Evolutionary conservation across 23 tunicate genomes (phyloP), one percentile per base, ranked within the genome.

Genomic region (Halocynthia aurantium): DNA sequence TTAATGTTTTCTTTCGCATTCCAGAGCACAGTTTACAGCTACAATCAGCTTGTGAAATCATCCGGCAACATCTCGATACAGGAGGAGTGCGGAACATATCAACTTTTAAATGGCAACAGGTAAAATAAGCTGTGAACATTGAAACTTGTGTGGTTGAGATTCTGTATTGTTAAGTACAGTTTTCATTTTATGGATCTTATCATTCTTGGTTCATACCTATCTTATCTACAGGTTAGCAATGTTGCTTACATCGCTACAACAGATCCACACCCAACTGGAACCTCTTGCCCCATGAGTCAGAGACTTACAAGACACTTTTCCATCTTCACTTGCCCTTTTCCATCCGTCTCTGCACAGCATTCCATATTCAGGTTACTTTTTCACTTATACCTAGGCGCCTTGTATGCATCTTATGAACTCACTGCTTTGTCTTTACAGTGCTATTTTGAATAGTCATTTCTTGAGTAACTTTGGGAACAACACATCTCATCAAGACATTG

Each of bases 61-160:
- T 92, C 53, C 87, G 98, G 7, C 98, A 92, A 64, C 98, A 92
- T 70, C 70, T 86, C 20, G 92, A 92, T 52, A 85, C 73, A 10
- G 98, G 92, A 22, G 92, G 93, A 5, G 91, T 92, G 19, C 75
- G 88, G 44, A 92, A 92, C 70, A 90, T 90, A 44, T 17, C 49
- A 61, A 85, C 75, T 52, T 79, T 87, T 62, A 83, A 92, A 79
- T 86, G 88, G 88, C 93, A 92, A 61, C 96, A 89, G 80, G 96
- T 89, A 13, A 12, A 0, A 31, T 1, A 31, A 0, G 44, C 44
- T 31, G 44, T 31, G 44, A 31, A 31, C 4, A 31, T 31, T 31
- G 44, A 31, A 31, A 31, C 44, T 31, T 31, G 44, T 31, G 2
- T 31, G 44, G 44, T 31, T 31, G 44, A 31, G 44, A 31, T 31